phyloP scores from a whole-genome alignment of 2,797 vertebrate genomes.

The Setipinna tenuifilis region DNA sequence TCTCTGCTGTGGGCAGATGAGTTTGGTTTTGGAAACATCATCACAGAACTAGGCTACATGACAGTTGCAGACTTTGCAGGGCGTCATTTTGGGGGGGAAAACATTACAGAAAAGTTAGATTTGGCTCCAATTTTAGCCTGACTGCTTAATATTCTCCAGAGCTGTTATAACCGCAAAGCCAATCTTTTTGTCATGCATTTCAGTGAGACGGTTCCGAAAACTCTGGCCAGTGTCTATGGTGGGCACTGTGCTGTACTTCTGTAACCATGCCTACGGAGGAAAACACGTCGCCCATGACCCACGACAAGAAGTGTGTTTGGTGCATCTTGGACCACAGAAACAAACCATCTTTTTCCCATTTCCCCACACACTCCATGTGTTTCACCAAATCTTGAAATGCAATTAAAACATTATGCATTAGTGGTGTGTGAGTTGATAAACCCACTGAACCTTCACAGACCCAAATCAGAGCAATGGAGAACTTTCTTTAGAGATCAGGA shows the following conservation, averaged over 20 bases:
- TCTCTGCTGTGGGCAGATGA: background rate
- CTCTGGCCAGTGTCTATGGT: slow-evolving; percentile 39
- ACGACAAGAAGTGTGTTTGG: slow-evolving; percentile 25
- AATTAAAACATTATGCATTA: background rate
- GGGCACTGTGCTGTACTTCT: slow-evolving; percentile 32
- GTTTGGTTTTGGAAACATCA: background rate
- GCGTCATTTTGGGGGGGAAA: background rate
- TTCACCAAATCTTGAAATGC: background rate
- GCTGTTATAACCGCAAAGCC: slow-evolving; percentile 39
- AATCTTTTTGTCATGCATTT: slow-evolving; percentile 30
- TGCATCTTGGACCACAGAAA: background rate
- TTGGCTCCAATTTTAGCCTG: slow-evolving; percentile 31
- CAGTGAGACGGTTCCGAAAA: slow-evolving; percentile 23
- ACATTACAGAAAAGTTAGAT: slow-evolving; percentile 14
- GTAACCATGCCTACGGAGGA: slow-evolving; percentile 49
- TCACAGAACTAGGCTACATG: background rate
- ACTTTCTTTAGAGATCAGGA: background rate
- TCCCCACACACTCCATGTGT: background rate
- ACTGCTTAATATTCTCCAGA: slow-evolving; percentile 42
- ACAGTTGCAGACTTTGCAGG: slow-evolving; percentile 3
- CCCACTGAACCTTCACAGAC: background rate
- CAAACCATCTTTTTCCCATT: background rate
- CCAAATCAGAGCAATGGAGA: background rate
- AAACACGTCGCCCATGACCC: slow-evolving; percentile 41
- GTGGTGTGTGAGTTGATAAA: background rate